Percentiles rank a stretch among this genome's conserved stretches.
Evolutionary conservation across 2,113 vertebrate species (phyloP).

Genomic region (Pterocles orientalis): DNA sequence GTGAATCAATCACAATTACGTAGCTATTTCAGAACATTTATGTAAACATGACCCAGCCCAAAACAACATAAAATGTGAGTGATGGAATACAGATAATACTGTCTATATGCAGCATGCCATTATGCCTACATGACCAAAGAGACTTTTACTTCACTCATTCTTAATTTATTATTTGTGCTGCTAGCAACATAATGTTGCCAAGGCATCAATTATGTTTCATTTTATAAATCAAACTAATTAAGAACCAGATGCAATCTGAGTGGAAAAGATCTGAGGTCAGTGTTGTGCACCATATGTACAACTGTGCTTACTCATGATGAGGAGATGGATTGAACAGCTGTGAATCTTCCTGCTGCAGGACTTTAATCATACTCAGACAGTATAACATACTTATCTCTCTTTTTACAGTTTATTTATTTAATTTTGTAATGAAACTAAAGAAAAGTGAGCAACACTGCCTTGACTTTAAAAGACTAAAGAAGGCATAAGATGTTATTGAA

Average conservation of each 20-base stretch:
- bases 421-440: not conserved
- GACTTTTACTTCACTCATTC: constrained; percentile 39
- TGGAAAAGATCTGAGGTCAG: constrained; percentile 60
- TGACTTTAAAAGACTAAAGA: not conserved
- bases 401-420: not conserved
- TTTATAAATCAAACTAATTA: constrained; percentile 73
- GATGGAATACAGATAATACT: not conserved
- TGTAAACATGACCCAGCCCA: not conserved
- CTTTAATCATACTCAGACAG: not conserved
- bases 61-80: not conserved
- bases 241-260: constrained; percentile 57
- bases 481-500: not conserved
- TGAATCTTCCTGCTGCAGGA: constrained; percentile 31
- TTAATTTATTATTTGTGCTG: constrained; percentile 72
- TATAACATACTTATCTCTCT: not conserved
- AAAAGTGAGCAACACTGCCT: not conserved
- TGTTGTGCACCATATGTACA: constrained; percentile 16
- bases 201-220: constrained; percentile 69
- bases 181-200: constrained; percentile 51
- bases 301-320: constrained; percentile 26
- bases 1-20: not conserved
- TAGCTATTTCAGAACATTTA: not conserved
- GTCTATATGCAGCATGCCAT: not conserved
- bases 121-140: constrained; percentile 40
- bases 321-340: constrained; percentile 18